A percentile compares a stretch with the other conserved stretches of the same genome.
Conservation (phyloP, 1,140 invertebrate species). For the Teleogryllus occipitalis region DNA sequence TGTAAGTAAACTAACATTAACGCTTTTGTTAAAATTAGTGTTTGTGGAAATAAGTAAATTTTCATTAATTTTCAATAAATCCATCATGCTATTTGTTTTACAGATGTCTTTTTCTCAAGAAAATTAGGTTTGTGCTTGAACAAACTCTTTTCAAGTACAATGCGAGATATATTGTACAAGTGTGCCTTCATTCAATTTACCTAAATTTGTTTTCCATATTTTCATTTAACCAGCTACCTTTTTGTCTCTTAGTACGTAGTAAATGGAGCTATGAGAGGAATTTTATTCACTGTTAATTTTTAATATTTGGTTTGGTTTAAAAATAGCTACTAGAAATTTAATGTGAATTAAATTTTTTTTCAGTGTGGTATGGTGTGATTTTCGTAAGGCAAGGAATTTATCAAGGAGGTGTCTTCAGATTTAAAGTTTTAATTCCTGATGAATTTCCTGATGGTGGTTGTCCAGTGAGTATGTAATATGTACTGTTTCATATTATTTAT, state of each 20-base stretch:
- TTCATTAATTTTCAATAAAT: no score
- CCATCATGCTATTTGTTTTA: no score
- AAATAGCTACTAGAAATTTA: not conserved
- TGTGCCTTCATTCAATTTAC: no score
- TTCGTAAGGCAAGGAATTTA: slow-evolving; percentile 83
- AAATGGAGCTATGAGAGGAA: not conserved
- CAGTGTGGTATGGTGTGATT: slow-evolving; percentile 90
- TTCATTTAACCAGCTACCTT: no score
- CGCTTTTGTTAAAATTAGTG: not conserved
- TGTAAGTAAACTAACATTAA: slow-evolving; percentile 43
- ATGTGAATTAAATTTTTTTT: slow-evolving; percentile 29
- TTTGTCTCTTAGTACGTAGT: not conserved
- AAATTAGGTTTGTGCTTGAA: no score
- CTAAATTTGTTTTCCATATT: no score
- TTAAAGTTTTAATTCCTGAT: slow-evolving; percentile 74
- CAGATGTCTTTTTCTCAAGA: no score
- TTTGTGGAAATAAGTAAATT: not conserved
- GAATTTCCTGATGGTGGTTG: slow-evolving; percentile 79
- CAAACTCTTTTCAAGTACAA: no score
- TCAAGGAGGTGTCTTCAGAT: slow-evolving; percentile 81
- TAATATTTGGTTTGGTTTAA: not conserved
- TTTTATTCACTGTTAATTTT: not conserved
- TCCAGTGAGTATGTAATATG: slow-evolving; percentile 52
- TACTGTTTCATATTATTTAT: no score
- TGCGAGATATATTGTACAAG: no score